Conservation (phyloP, 2,888 invertebrate species). For the Nymphalis urticae region DNA sequence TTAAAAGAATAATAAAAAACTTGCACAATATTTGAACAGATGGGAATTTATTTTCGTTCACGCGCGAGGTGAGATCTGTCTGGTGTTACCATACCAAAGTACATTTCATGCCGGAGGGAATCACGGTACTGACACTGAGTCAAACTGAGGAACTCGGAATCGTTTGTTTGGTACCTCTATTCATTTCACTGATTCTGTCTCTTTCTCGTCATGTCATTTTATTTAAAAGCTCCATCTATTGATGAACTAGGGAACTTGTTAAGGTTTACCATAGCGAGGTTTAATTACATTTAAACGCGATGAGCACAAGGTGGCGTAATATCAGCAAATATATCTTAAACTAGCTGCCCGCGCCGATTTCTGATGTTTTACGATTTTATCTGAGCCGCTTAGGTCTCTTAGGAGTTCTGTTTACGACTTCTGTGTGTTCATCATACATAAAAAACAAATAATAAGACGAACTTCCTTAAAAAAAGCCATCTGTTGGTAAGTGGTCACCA, state of each 20-base stretch:
- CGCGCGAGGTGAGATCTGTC: slow-evolving; percentile 58
- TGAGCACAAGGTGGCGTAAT: slow-evolving; percentile 2
- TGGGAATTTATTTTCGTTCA: slow-evolving; percentile 76
- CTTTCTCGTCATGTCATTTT: slow-evolving; percentile 53
- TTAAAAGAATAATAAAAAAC: slow-evolving; percentile 65
- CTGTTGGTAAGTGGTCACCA: no score
- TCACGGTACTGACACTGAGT: slow-evolving; percentile 58
- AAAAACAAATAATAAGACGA: no score
- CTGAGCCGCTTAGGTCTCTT: no score
- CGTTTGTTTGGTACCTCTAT: slow-evolving; percentile 57
- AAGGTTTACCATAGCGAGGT: background rate
- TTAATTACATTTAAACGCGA: background rate
- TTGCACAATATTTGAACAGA: slow-evolving; percentile 78
- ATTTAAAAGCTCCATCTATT: slow-evolving; percentile 55
- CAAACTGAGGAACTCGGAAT: slow-evolving; percentile 46
- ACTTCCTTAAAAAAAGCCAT: no score
- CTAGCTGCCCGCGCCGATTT: no score
- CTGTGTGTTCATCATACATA: no score
- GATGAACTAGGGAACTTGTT: slow-evolving; percentile 9
- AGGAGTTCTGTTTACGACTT: no score
- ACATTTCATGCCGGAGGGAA: slow-evolving; percentile 53
- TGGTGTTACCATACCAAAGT: slow-evolving; percentile 41
- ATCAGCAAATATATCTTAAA: no score
- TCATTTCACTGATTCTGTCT: slow-evolving; percentile 49
- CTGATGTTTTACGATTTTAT: no score